phyloP scores from a whole-genome alignment of 2,113 vertebrate genomes.

The Gymnobelideus leadbeateri region DNA sequence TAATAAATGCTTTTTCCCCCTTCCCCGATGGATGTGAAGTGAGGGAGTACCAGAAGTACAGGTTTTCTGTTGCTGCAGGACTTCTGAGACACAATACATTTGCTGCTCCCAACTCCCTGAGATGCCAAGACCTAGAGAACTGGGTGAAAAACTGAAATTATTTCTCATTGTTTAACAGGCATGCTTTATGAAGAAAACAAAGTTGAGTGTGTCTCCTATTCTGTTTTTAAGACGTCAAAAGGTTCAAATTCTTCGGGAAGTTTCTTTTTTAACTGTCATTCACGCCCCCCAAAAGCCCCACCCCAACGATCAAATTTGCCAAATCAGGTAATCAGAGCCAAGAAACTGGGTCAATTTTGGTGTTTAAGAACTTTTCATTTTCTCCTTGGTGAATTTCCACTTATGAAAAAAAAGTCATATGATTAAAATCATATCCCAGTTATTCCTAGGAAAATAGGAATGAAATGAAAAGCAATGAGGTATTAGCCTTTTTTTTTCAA shows the following conservation, averaged over 20 bases:
- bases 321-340: not conserved
- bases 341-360: not conserved
- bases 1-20: not conserved
- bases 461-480: conserved; percentile 73
- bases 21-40: not conserved
- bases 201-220: not conserved
- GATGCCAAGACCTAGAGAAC: not conserved
- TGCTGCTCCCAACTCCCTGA: not conserved
- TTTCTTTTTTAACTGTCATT: not conserved
- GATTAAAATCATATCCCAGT: conserved; percentile 79
- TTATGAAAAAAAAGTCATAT: conserved; percentile 33
- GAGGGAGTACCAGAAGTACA: not conserved
- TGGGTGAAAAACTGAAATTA: not conserved
- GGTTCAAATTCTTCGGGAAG: not conserved
- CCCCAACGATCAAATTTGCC: not conserved
- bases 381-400: not conserved
- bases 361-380: not conserved
- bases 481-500: conserved; percentile 75
- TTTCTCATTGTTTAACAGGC: not conserved
- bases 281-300: not conserved
- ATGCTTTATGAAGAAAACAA: not conserved
- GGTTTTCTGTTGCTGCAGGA: not conserved
- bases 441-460: conserved; percentile 72
- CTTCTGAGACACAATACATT: not conserved
- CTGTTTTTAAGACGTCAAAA: not conserved